These are phyloP conservation scores for Urophycis tenuis DNA, from an alignment of 2,797 vertebrate genomes.

Conservation along the genomic window DNA sequence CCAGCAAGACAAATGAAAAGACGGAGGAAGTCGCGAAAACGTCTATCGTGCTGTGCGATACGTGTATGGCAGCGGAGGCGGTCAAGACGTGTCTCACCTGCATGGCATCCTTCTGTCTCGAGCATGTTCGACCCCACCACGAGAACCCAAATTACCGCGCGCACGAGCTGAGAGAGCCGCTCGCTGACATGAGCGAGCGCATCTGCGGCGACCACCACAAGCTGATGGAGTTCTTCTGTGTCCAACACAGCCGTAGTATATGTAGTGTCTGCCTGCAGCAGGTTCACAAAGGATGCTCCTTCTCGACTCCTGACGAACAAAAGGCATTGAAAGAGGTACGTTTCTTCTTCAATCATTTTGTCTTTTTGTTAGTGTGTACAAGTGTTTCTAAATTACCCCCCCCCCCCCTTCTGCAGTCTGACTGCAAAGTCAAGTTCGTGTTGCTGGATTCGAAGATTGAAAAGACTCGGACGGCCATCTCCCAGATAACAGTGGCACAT, in stretches of 20 bases:
- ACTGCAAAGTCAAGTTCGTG: slow-evolving; percentile 65
- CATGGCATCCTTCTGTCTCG: slow-evolving; percentile 84
- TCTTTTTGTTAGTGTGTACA: no score
- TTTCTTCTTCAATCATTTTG: not conserved
- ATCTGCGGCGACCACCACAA: slow-evolving; percentile 80
- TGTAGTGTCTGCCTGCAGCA: slow-evolving; percentile 81
- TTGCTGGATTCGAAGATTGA: slow-evolving; percentile 68
- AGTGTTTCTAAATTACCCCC: not conserved
- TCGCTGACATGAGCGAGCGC: slow-evolving; percentile 70
- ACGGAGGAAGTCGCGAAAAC: no score
- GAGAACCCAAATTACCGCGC: slow-evolving; percentile 75
- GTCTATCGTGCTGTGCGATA: slow-evolving; percentile 72
- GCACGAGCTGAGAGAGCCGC: slow-evolving; percentile 73
- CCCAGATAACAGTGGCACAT: slow-evolving; percentile 64
- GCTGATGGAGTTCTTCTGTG: slow-evolving; percentile 83
- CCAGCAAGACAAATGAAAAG: not conserved
- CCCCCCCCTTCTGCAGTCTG: slow-evolving; percentile 57
- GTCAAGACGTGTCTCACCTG: slow-evolving; percentile 86
- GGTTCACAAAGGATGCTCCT: slow-evolving; percentile 71
- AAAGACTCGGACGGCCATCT: slow-evolving; percentile 60
- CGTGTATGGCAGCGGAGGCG: slow-evolving; percentile 70
- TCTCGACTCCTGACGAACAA: slow-evolving; percentile 62
- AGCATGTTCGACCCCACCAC: slow-evolving; percentile 82
- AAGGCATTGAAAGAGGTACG: slow-evolving; percentile 71
- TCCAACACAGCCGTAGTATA: slow-evolving; percentile 67